Conservation (phyloP, 1,140 invertebrate genomes). For the Mya arenaria region DNA sequence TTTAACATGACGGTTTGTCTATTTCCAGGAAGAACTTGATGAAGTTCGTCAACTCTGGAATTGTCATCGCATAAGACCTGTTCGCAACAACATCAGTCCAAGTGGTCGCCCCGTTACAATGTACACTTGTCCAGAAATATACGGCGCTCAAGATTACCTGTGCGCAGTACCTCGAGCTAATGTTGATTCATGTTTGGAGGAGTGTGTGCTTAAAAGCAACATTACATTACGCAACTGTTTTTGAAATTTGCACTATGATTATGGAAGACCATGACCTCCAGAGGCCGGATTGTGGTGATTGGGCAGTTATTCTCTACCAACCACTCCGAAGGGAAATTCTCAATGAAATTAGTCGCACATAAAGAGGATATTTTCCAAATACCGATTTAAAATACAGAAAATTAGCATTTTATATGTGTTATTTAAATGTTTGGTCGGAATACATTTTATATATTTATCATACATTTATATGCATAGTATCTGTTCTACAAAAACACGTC, state of each 20-base stretch:
- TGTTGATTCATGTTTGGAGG: slow-evolving; percentile 10
- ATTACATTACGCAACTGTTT: background rate
- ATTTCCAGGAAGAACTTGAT: slow-evolving; percentile 8
- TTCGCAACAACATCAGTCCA: background rate
- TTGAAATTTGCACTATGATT: slow-evolving; percentile 1
- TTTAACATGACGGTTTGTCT: too few relatives aligned
- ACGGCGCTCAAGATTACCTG: slow-evolving; percentile 1
- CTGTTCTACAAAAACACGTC: too few relatives aligned
- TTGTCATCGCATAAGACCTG: slow-evolving; percentile 6
- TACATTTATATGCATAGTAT: too few relatives aligned
- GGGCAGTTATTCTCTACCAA: background rate
- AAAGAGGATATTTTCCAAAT: too few relatives aligned
- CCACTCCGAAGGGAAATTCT: too few relatives aligned
- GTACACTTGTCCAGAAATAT: slow-evolving; percentile 38
- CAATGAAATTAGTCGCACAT: too few relatives aligned
- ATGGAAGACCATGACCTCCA: background rate
- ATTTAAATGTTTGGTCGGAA: too few relatives aligned
- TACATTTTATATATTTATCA: too few relatives aligned
- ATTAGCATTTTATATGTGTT: too few relatives aligned
- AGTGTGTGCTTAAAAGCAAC: background rate
- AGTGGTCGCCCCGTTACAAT: slow-evolving; percentile 26
- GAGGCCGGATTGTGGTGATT: background rate
- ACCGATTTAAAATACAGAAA: too few relatives aligned
- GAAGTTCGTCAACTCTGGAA: slow-evolving; percentile 14
- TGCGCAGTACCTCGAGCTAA: slow-evolving; percentile 1